Conservation (phyloP, 2,888 invertebrate genomes). For the Saturnia pavonia region DNA sequence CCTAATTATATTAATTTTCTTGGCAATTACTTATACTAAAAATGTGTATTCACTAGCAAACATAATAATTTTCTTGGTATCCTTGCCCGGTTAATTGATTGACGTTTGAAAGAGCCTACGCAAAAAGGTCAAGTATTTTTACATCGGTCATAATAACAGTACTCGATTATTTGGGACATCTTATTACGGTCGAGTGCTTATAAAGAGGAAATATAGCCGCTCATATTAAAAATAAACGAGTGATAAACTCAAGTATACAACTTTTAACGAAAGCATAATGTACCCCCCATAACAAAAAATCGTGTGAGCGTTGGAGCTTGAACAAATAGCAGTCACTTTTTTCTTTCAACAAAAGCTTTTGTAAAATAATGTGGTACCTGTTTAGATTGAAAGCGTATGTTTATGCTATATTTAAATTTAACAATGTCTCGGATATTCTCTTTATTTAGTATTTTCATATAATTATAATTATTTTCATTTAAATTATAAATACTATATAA, state of each 20-base stretch:
- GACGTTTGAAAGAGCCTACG: neutral
- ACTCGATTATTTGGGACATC: neutral
- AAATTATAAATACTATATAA: too few relatives aligned
- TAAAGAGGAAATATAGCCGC: neutral
- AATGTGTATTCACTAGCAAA: neutral
- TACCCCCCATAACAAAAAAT: conserved; percentile 4
- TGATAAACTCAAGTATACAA: neutral
- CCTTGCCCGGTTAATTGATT: neutral
- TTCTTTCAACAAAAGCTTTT: conserved; percentile 11
- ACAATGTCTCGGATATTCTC: neutral
- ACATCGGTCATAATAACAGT: neutral
- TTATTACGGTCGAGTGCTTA: neutral
- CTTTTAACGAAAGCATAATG: neutral
- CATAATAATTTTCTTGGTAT: neutral
- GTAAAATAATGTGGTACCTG: conserved; percentile 3
- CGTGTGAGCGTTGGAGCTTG: neutral
- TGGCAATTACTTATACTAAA: neutral
- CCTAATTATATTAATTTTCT: neutral
- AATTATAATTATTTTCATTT: neutral
- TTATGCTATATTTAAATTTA: conserved; percentile 17
- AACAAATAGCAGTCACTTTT: conserved; percentile 17
- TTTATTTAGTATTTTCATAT: neutral
- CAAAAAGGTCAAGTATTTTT: conserved; percentile 8
- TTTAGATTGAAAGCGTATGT: neutral
- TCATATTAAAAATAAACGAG: conserved; percentile 7